phyloP scores from a whole-genome alignment of 2,797 vertebrate genomes.

The Gadopsis bispinosus region DNA sequence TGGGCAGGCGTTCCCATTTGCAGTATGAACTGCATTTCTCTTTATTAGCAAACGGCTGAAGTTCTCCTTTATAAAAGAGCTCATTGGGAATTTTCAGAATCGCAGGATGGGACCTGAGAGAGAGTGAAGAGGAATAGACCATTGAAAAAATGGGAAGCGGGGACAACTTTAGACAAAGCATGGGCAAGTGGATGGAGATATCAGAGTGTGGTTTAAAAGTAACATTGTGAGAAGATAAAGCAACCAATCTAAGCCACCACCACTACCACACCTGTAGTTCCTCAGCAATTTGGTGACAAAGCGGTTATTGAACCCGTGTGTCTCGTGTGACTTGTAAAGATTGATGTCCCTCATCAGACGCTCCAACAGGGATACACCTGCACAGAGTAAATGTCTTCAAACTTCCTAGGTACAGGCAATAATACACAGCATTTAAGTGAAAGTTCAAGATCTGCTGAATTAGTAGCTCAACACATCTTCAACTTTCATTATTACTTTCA shows the following conservation, averaged over 20 bases:
- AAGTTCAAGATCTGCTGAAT: neutral
- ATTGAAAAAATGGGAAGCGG: neutral
- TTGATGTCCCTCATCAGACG: conserved; percentile 85
- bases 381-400: neutral
- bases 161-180: neutral
- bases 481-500: neutral
- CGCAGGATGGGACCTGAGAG: conserved; percentile 87
- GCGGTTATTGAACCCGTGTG: conserved; percentile 72
- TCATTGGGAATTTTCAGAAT: conserved; percentile 89
- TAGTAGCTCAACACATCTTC: neutral
- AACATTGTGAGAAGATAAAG: neutral
- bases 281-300: conserved; percentile 91
- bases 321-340: conserved; percentile 77
- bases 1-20: conserved; percentile 87
- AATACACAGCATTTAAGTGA: neutral
- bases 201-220: neutral
- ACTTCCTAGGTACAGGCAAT: neutral
- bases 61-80: conserved; percentile 89
- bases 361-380: conserved; percentile 89
- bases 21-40: conserved; percentile 80
- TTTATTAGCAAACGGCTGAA: conserved; percentile 72
- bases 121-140: neutral
- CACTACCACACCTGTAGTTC: conserved; percentile 90
- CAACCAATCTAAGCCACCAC: neutral
- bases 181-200: neutral